phyloP scores from a whole-genome alignment of 2,797 vertebrate genomes.

The Catharus ustulatus region DNA sequence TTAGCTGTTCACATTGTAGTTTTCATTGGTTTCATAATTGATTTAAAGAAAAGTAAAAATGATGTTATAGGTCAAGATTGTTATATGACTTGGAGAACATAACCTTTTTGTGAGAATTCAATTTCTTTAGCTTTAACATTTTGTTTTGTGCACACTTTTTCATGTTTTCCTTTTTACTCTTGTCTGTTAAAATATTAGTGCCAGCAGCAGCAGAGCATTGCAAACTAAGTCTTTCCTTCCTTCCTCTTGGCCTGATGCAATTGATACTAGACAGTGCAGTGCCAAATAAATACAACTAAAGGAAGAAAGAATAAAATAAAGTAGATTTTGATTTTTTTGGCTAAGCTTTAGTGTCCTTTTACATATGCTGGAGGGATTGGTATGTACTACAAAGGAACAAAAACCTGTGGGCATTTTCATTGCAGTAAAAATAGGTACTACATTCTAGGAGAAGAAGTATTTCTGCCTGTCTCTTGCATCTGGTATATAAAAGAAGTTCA shows the following conservation, averaged over 20 bases:
- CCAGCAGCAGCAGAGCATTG: neutral
- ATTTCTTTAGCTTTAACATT: neutral
- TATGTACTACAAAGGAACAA: neutral
- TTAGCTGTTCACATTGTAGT: neutral
- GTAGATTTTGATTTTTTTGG: neutral
- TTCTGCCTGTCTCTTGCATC: neutral
- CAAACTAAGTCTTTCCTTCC: conserved; percentile 30
- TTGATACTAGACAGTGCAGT: neutral
- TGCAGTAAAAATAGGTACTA: neutral
- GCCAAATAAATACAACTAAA: conserved; percentile 11
- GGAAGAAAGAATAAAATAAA: neutral
- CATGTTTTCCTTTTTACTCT: neutral
- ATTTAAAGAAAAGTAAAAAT: neutral
- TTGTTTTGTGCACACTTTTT: neutral
- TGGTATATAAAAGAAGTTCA: neutral
- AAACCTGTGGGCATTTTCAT: neutral
- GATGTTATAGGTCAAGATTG: neutral
- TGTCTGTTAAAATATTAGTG: neutral
- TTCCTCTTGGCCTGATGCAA: conserved; percentile 5
- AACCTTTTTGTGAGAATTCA: neutral
- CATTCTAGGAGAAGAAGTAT: neutral
- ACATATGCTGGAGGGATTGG: neutral
- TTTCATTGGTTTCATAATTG: neutral
- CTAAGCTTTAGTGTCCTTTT: neutral
- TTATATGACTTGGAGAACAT: neutral